A percentile compares a stretch with the other conserved stretches of the same genome.
Evolutionary conservation across 2,797 vertebrate species (phyloP).

Genomic region (Limnodromus scolopaceus): DNA sequence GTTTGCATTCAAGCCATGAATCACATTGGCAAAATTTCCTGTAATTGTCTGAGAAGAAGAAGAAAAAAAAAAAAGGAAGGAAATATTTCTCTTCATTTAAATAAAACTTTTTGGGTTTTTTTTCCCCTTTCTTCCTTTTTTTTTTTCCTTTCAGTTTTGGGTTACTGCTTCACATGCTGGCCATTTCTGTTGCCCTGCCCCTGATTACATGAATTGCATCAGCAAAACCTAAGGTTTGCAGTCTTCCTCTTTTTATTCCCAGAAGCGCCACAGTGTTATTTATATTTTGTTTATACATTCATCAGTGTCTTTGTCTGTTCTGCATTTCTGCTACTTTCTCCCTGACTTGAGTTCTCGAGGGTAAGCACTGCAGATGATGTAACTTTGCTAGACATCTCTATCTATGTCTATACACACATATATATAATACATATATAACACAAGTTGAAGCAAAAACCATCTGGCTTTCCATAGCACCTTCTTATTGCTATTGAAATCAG

Average conservation of each 20-base stretch:
- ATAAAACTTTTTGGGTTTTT: background rate
- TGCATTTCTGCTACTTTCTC: conserved; percentile 1
- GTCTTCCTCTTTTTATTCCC: conserved; percentile 19
- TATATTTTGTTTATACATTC: background rate
- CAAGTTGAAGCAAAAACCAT: background rate
- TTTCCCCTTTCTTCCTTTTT: background rate
- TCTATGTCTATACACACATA: background rate
- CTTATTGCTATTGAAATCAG: background rate
- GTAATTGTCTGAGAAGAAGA: conserved; percentile 83
- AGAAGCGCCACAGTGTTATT: background rate
- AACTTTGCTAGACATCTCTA: background rate
- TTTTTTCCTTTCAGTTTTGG: background rate
- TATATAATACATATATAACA: rapidly evolving
- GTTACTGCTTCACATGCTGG: background rate
- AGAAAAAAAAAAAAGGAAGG: background rate
- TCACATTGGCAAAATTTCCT: conserved; percentile 88
- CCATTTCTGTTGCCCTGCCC: background rate
- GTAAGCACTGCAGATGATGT: background rate
- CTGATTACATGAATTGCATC: background rate
- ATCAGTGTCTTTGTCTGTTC: background rate
- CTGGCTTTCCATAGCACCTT: background rate
- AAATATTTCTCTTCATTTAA: background rate
- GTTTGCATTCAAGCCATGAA: conserved; percentile 80
- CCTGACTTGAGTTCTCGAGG: background rate
- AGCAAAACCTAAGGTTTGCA: background rate